Percentiles rank a stretch among this genome's conserved stretches.
Conservation (phyloP, 2,797 vertebrate genomes). For the Gymnopithys bicolor region DNA sequence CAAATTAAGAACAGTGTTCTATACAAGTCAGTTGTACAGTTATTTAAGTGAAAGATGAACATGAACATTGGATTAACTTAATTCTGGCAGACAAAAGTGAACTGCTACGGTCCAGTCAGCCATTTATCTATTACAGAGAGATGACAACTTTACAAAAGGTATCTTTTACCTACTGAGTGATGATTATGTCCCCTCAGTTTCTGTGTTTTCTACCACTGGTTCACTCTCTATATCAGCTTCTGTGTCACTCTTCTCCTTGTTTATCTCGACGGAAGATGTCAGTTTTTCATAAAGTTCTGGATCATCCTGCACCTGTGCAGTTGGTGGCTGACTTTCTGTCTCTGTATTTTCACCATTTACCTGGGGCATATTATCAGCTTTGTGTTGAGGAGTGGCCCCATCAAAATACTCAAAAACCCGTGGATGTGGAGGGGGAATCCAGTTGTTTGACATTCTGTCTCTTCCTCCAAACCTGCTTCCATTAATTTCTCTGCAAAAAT, state of each 20-base stretch:
- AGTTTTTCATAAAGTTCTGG: constrained; percentile 82
- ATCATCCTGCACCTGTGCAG: constrained; percentile 78
- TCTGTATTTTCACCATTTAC: constrained; percentile 86
- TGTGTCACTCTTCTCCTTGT: constrained; percentile 93
- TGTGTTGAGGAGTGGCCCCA: constrained; percentile 79
- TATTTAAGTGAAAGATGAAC: constrained; percentile 94
- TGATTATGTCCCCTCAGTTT: constrained; percentile 99
- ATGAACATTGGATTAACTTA: constrained; percentile 90
- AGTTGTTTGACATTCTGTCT: constrained; percentile 85
- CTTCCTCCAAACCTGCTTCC: constrained; percentile 91
- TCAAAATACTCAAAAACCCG: constrained; percentile 83
- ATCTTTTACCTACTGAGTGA: constrained; percentile 99
- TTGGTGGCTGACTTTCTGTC: constrained; percentile 81
- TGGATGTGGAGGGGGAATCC: constrained; percentile 82
- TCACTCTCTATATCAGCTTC: constrained; percentile 94
- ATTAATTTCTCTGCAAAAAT: constrained; percentile 94
- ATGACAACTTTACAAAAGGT: constrained; percentile 99
- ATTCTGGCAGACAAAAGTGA: constrained; percentile 89
- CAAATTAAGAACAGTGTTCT: constrained; percentile 91
- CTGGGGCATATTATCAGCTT: constrained; percentile 83
- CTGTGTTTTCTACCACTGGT: constrained; percentile 99
- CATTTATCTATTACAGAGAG: constrained; percentile 98
- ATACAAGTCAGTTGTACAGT: constrained; percentile 93
- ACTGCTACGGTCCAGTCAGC: constrained; percentile 91
- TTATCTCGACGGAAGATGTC: constrained; percentile 85